phyloP scores from a whole-genome alignment of 2,888 invertebrate species.

The Drosophila imparisetae region DNA sequence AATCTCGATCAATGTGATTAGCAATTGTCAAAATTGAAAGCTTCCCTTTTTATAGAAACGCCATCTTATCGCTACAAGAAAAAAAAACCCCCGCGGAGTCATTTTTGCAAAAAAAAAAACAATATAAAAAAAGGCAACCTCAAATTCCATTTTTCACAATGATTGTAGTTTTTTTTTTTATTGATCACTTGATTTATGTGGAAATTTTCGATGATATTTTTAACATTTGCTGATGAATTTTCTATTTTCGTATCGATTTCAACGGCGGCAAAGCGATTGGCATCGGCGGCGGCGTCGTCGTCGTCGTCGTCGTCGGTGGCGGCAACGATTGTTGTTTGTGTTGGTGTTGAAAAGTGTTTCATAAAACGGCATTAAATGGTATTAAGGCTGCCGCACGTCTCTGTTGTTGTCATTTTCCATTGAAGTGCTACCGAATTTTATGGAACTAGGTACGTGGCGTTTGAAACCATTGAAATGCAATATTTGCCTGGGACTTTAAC shows the following conservation, averaged over 20 bases:
- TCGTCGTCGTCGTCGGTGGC: conserved; percentile 6
- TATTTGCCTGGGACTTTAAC: conserved; percentile 20
- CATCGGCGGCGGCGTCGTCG: conserved; percentile 22
- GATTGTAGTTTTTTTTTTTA: conserved; percentile 50
- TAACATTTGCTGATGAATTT: conserved; percentile 69
- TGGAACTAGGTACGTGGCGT: neutral
- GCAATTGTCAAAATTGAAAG: conserved; percentile 3
- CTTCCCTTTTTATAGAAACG: neutral
- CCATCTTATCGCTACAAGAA: conserved; percentile 9
- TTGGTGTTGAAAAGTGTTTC: conserved; percentile 40
- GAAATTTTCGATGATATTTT: conserved; percentile 65
- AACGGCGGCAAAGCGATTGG: conserved; percentile 36
- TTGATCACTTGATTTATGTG: conserved; percentile 70
- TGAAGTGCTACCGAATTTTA: conserved; percentile 43
- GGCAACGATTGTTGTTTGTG: conserved; percentile 28
- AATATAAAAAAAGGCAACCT: neutral
- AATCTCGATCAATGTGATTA: conserved; percentile 25
- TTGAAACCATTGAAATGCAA: conserved; percentile 11
- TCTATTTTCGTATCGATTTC: conserved; percentile 59
- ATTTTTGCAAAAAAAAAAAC: conserved; percentile 34
- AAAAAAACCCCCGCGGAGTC: conserved; percentile 20
- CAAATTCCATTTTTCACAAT: conserved; percentile 48
- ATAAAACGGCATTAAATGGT: conserved; percentile 71
- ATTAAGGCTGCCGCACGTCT: conserved; percentile 63
- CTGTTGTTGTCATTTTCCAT: conserved; percentile 26